These are phyloP conservation scores for Harpagoxenus sublaevis DNA, from an alignment of 2,888 invertebrate species.

Conservation along the genomic window DNA sequence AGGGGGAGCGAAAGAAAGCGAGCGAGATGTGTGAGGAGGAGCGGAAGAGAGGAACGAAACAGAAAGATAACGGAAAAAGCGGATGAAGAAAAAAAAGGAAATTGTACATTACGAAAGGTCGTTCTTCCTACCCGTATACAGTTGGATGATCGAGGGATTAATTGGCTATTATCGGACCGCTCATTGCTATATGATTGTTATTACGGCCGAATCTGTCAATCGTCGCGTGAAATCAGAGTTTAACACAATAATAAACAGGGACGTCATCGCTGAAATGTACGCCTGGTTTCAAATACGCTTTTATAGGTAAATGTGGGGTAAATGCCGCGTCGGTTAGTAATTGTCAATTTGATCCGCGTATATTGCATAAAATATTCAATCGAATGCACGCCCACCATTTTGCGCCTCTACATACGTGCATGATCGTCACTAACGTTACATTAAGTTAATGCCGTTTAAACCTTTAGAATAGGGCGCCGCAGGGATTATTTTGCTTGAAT, in stretches of 20 bases:
- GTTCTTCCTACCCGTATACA: conserved; percentile 37
- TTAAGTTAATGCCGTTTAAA: conserved; percentile 58
- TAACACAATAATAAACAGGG: conserved; percentile 59
- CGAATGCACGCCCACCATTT: conserved; percentile 45
- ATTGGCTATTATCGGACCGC: conserved; percentile 40
- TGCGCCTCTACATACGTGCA: conserved; percentile 29
- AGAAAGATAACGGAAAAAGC: conserved; percentile 40
- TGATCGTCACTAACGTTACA: conserved; percentile 53
- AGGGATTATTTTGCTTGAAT: conserved; percentile 55
- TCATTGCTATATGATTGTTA: conserved; percentile 55
- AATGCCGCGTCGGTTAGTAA: conserved; percentile 55
- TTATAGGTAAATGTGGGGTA: conserved; percentile 50
- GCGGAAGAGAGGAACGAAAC: conserved; percentile 30
- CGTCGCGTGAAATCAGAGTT: conserved; percentile 57
- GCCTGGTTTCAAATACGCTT: conserved; percentile 47
- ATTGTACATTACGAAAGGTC: conserved; percentile 29
- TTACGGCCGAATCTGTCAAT: conserved; percentile 45
- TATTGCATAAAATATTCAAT: conserved; percentile 56
- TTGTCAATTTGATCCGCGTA: conserved; percentile 57
- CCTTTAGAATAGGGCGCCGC: conserved; percentile 55
- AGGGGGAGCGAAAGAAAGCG: conserved; percentile 63
- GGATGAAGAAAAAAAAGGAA: background rate
- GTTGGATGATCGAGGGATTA: conserved; percentile 54
- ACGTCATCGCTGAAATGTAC: conserved; percentile 54
- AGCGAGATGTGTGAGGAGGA: conserved; percentile 54